A percentile compares a stretch with the other conserved stretches of the same genome.
These are phyloP conservation scores for Eupithecia subfuscata DNA, from an alignment of 2,888 invertebrate genomes.

Conservation along the genomic window DNA sequence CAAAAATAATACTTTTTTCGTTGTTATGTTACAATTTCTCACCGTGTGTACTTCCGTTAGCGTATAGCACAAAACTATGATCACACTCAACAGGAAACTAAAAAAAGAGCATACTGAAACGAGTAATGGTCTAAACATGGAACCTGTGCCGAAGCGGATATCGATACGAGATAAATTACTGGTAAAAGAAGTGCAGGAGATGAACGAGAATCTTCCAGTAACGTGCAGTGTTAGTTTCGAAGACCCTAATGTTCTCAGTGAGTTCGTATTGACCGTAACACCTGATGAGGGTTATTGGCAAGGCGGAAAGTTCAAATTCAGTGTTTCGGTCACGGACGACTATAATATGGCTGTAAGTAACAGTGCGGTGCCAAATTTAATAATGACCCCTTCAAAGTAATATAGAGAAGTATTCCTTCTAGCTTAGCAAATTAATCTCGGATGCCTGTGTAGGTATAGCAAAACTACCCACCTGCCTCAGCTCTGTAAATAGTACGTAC, in stretches of 20 bases:
- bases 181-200: conserved; percentile 93
- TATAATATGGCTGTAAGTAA: conserved; percentile 97
- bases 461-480: neutral
- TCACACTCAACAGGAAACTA: conserved; percentile 88
- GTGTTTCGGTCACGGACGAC: conserved; percentile 94
- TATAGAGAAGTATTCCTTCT: neutral
- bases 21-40: conserved; percentile 55
- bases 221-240: conserved; percentile 92
- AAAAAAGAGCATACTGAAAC: conserved; percentile 85
- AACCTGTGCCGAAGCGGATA: conserved; percentile 81
- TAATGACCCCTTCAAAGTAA: neutral
- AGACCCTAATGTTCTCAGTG: conserved; percentile 92
- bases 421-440: neutral
- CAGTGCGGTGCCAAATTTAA: neutral
- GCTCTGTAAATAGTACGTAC: neutral
- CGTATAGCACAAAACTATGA: conserved; percentile 78
- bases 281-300: conserved; percentile 96
- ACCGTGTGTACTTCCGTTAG: conserved; percentile 25
- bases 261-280: conserved; percentile 90
- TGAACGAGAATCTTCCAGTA: conserved; percentile 92
- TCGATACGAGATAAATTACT: conserved; percentile 91
- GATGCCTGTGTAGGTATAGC: neutral
- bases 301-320: conserved; percentile 94
- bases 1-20: conserved; percentile 27
- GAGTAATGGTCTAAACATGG: conserved; percentile 68